Evolutionary conservation across 2,888 invertebrate genomes (phyloP), one percentile per base, ranked within the genome.

Genomic region (Pachymerium ferrugineum): DNA sequence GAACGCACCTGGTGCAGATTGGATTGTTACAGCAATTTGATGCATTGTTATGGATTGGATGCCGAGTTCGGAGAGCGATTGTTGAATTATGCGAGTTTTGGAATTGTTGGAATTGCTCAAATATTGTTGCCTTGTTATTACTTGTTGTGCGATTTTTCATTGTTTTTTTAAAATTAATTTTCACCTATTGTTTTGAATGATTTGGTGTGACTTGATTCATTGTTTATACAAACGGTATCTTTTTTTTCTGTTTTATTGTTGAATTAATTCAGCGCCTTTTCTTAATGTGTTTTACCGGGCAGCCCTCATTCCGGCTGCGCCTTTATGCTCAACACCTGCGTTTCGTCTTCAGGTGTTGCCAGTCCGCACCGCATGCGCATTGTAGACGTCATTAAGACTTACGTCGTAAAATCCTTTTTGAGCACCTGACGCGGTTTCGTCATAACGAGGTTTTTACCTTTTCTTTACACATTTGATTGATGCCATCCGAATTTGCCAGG

Each of bases 11-110:
- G 47, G 47, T 47, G 47, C 19, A 47, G 47, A 47, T 47, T 47
- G 47, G 47, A 47, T 47, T 47, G 47, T 47, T 47, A 47, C 47
- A 47, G 47, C 47, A 47, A 47, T 47, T 47, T 47, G 47, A 47
- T 47, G 47, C 47, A 47, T 47, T 47, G 47, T 47, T 47, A 47
- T 47, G 47, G 47, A 47, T 47, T 47, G 47, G 47, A 14, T 2
- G 6, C 19, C 19, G 47, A 8, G n/a, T 19, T 16, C 16, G 22
- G 47, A 16, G 16, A 47, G 47, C 47, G 47, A 47, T 47, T 47
- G 47, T 47, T 47, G 47, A 47, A 47, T 47, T 47, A 47, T 47
- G 47, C 47, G 47, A 47, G 47, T 47, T 47, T 47, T 16, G 47
- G 47, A 47, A 47, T 47, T 47, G 47, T 47, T 47, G 47, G 47